phyloP scores from a whole-genome alignment of 2,113 vertebrate species.

The Trichomycterus rosablanca region DNA sequence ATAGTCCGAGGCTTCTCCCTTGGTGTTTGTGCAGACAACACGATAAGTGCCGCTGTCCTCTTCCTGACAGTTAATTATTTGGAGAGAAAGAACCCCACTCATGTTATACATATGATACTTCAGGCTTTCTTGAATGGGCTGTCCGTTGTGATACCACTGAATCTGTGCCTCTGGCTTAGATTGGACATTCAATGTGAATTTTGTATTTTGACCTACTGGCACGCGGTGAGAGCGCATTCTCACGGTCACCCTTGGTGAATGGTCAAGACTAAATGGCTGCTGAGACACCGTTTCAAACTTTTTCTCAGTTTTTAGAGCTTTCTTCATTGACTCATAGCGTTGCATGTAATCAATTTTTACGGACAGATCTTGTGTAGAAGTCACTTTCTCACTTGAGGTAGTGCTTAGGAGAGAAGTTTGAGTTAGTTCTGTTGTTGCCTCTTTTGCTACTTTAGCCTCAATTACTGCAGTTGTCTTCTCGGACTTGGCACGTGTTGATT shows the following conservation, averaged over 20 bases:
- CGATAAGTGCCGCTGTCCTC: slow-evolving; percentile 93
- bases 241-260: slow-evolving; percentile 84
- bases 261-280: slow-evolving; percentile 89
- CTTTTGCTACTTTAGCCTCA: slow-evolving; percentile 59
- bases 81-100: slow-evolving; percentile 87
- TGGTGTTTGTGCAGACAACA: slow-evolving; percentile 84
- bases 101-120: slow-evolving; percentile 85
- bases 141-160: slow-evolving; percentile 91
- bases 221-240: slow-evolving; percentile 94
- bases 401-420: slow-evolving; percentile 65
- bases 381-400: slow-evolving; percentile 71
- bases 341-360: slow-evolving; percentile 88
- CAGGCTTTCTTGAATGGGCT: slow-evolving; percentile 77
- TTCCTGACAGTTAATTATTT: slow-evolving; percentile 81
- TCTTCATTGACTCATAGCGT: slow-evolving; percentile 91
- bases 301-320: slow-evolving; percentile 85
- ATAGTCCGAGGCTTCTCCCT: slow-evolving; percentile 92
- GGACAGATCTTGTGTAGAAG: slow-evolving; percentile 78
- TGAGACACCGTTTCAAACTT: slow-evolving; percentile 85
- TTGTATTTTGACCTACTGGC: slow-evolving; percentile 77
- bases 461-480: slow-evolving; percentile 69
- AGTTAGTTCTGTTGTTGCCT: slow-evolving; percentile 70
- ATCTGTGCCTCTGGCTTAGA: slow-evolving; percentile 85
- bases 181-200: slow-evolving; percentile 89
- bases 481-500: slow-evolving; percentile 76